phyloP scores from a whole-genome alignment of 2,888 invertebrate genomes.

The Leptinotarsa juncta region DNA sequence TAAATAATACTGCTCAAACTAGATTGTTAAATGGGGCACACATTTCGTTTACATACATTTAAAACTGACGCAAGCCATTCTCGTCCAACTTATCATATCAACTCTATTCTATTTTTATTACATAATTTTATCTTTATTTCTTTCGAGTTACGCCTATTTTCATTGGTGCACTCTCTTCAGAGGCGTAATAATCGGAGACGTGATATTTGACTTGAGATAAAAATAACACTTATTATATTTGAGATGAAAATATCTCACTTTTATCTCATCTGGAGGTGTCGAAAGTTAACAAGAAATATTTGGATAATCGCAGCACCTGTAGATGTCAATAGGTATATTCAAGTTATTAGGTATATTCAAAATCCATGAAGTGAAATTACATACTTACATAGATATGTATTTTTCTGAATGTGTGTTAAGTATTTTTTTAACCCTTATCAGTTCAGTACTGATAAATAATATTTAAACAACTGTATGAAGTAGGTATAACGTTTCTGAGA shows the following conservation, averaged over 20 bases:
- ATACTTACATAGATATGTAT: no score
- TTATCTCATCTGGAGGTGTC: background rate
- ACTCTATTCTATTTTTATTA: slow-evolving; percentile 49
- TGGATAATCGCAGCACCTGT: background rate
- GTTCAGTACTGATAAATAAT: no score
- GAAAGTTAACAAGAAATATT: background rate
- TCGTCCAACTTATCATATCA: slow-evolving; percentile 33
- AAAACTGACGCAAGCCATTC: slow-evolving; percentile 56
- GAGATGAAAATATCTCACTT: background rate
- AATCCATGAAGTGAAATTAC: no score
- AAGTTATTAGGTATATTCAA: no score
- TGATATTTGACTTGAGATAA: slow-evolving; percentile 23
- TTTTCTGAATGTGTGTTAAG: no score
- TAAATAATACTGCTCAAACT: slow-evolving; percentile 21
- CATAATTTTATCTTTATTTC: slow-evolving; percentile 51
- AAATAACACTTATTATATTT: slow-evolving; percentile 29
- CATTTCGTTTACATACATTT: slow-evolving; percentile 58
- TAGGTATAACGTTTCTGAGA: no score
- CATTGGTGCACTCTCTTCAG: slow-evolving; percentile 28
- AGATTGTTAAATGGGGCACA: slow-evolving; percentile 24
- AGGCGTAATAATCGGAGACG: slow-evolving; percentile 7
- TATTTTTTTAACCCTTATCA: no score
- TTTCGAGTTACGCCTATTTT: slow-evolving; percentile 43
- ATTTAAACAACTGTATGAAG: no score
- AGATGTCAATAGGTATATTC: background rate